phyloP scores from a whole-genome alignment of 2,888 invertebrate genomes.

The Apomyelois bistriatella region DNA sequence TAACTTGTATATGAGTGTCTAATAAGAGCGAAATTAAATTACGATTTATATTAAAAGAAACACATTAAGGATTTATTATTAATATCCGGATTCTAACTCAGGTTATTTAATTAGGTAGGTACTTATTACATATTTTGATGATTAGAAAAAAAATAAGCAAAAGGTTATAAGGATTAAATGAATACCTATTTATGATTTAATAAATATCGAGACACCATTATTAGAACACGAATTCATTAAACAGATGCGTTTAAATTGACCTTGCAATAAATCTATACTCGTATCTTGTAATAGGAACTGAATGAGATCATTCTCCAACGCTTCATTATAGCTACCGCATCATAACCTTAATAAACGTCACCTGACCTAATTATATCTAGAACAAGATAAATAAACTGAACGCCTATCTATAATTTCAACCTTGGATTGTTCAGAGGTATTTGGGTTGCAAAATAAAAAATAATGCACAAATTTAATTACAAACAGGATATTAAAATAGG shows the following conservation, averaged over 20 bases:
- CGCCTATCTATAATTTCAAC: not conserved
- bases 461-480: not conserved
- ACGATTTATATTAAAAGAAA: too few species aligned
- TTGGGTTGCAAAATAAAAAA: not conserved
- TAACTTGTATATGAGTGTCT: too few species aligned
- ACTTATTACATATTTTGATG: too few species aligned
- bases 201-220: too few species aligned
- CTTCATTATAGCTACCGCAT: slow-evolving; percentile 3
- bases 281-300: not conserved
- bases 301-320: slow-evolving; percentile 6
- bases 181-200: too few species aligned
- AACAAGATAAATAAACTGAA: not conserved
- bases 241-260: not conserved
- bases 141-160: too few species aligned
- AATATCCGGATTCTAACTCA: too few species aligned
- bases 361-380: slow-evolving; percentile 11
- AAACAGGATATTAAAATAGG: not conserved
- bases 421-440: not conserved
- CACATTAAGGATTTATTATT: too few species aligned
- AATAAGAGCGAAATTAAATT: too few species aligned
- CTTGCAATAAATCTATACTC: not conserved
- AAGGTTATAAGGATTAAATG: too few species aligned
- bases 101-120: too few species aligned
- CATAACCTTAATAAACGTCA: slow-evolving; percentile 7
- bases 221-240: not conserved